These are phyloP conservation scores for Mycalesis mineus DNA, from an alignment of 2,888 invertebrate species.

Conservation along the genomic window DNA sequence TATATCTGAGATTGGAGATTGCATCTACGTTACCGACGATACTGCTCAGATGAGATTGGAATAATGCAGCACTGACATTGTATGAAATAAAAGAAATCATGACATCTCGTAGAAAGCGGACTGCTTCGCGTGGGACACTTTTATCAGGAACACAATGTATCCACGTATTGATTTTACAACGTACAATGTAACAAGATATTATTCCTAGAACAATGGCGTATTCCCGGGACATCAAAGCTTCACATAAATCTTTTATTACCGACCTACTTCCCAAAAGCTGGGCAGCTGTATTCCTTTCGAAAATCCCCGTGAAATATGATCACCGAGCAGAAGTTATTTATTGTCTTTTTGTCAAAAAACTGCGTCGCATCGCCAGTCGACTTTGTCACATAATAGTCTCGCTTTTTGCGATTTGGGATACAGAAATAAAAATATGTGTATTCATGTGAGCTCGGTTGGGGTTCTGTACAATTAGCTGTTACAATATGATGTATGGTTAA, in stretches of 20 bases:
- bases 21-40: no score
- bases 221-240: constrained; percentile 28
- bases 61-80: neutral
- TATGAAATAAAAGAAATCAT: neutral
- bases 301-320: constrained; percentile 32
- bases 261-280: constrained; percentile 8
- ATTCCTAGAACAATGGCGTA: constrained; percentile 11
- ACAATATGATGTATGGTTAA: no score
- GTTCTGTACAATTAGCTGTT: neutral
- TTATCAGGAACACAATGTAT: neutral
- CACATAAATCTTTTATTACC: constrained; percentile 25
- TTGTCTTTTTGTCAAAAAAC: constrained; percentile 30
- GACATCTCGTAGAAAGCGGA: neutral
- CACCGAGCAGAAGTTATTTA: constrained; percentile 29
- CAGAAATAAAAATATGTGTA: neutral
- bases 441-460: neutral
- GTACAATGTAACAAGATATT: neutral
- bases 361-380: neutral
- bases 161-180: neutral
- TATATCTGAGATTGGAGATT: no score
- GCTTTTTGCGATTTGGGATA: neutral
- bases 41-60: neutral
- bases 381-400: neutral
- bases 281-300: constrained; percentile 28
- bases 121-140: neutral